Evolutionary conservation across 2,888 invertebrate genomes (phyloP).

Genomic region (Hedychridium roseum): DNA sequence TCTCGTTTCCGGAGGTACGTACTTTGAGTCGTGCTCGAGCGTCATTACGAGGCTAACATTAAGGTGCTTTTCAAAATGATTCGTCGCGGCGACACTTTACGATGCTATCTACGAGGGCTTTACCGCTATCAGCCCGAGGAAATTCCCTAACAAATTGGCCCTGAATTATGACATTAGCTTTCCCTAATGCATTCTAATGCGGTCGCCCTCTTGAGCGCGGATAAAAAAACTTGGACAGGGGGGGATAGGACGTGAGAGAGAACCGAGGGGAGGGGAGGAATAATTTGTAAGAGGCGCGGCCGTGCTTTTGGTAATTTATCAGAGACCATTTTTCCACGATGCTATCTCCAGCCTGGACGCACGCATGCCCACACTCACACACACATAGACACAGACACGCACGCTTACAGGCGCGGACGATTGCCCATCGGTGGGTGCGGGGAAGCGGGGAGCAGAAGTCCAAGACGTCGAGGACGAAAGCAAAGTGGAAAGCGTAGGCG

Average conservation of each 20-base stretch:
- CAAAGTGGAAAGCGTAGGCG: conserved; percentile 57
- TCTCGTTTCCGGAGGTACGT: too few species aligned
- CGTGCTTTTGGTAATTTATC: conserved; percentile 27
- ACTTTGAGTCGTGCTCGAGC: too few species aligned
- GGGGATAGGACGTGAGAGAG: neutral
- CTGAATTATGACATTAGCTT: conserved; percentile 31
- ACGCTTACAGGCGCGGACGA: too few species aligned
- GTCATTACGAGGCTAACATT: too few species aligned
- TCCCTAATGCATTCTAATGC: conserved; percentile 34
- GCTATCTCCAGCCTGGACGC: conserved; percentile 17
- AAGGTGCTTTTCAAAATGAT: too few species aligned
- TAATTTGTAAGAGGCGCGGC: conserved; percentile 31
- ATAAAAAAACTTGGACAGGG: neutral
- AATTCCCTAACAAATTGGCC: conserved; percentile 20
- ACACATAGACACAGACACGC: too few species aligned
- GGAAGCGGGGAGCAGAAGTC: conserved; percentile 5
- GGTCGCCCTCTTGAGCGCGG: conserved; percentile 5
- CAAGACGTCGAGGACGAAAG: conserved; percentile 21
- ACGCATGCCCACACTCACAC: too few species aligned
- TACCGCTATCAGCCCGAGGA: too few species aligned
- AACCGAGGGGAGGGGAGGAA: conserved; percentile 21
- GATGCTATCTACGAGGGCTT: too few species aligned
- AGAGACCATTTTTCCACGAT: conserved; percentile 36
- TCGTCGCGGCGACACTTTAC: too few species aligned
- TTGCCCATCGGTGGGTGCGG: too few species aligned